These are phyloP conservation scores for Drosophila stalkeri DNA, from an alignment of 2,888 invertebrate genomes.

Conservation along the genomic window DNA sequence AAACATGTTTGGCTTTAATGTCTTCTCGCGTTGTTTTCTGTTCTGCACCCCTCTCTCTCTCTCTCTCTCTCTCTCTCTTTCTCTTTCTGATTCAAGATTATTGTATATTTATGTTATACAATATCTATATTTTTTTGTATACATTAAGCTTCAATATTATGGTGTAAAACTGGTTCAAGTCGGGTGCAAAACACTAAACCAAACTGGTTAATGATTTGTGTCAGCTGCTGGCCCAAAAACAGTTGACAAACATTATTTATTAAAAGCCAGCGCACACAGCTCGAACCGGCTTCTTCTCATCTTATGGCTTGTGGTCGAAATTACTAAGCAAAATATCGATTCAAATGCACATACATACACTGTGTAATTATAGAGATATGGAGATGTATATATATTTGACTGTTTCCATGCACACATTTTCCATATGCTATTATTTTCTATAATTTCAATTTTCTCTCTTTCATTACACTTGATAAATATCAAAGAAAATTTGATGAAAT, in stretches of 20 bases:
- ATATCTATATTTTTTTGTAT: neutral
- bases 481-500: neutral
- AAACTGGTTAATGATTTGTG: constrained; percentile 44
- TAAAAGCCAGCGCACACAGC: constrained; percentile 22
- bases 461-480: constrained; percentile 5
- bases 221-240: constrained; percentile 33
- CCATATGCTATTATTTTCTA: constrained; percentile 8
- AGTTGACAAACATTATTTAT: constrained; percentile 34
- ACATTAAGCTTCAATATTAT: neutral
- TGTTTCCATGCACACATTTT: constrained; percentile 2
- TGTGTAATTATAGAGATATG: neutral
- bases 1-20: neutral
- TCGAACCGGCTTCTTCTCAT: constrained; percentile 15
- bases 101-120: neutral
- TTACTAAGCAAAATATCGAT: constrained; percentile 12
- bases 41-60: neutral
- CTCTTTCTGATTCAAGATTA: neutral
- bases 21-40: neutral
- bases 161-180: constrained; percentile 43
- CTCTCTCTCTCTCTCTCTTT: too few relatives aligned
- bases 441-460: constrained; percentile 7
- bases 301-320: neutral
- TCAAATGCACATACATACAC: neutral
- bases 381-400: neutral
- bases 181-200: constrained; percentile 20